Evolutionary conservation across 64 coral and sea anemone species (phyloP).

Genomic region (Dendrophyllia cribrosa): DNA sequence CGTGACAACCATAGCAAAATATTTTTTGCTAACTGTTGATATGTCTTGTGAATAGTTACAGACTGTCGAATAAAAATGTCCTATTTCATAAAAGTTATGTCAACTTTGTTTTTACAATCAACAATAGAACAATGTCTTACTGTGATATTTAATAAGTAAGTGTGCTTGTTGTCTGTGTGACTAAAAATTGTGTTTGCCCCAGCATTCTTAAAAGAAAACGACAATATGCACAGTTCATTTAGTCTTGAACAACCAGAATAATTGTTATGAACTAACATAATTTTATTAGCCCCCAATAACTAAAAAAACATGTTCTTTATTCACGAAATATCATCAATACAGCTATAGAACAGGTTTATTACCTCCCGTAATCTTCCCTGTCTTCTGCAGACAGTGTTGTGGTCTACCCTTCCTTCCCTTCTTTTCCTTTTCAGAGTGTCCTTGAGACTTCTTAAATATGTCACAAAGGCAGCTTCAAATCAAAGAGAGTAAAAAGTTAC

Average conservation of each 20-base stretch:
- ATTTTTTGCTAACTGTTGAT: not conserved
- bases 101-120: too few relatives aligned
- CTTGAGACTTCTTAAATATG: conserved; percentile 2
- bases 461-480: not conserved
- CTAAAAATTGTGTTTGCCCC: too few relatives aligned
- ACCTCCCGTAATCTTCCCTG: conserved; percentile 17
- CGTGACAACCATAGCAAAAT: not conserved
- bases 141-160: too few relatives aligned
- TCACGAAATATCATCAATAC: not conserved
- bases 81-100: too few relatives aligned
- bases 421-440: not conserved
- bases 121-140: too few relatives aligned
- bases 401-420: not conserved
- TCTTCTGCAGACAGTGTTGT: conserved; percentile 24
- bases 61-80: too few relatives aligned
- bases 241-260: too few relatives aligned
- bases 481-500: not conserved
- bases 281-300: too few relatives aligned
- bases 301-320: not conserved
- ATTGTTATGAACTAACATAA: too few relatives aligned
- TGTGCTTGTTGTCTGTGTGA: too few relatives aligned
- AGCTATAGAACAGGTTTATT: not conserved
- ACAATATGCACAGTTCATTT: too few relatives aligned
- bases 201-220: too few relatives aligned
- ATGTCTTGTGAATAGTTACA: not conserved